A percentile compares a stretch with the other conserved stretches of the same genome.
Evolutionary conservation across 2,113 vertebrate genomes (phyloP).

Genomic region (Sitta europaea): DNA sequence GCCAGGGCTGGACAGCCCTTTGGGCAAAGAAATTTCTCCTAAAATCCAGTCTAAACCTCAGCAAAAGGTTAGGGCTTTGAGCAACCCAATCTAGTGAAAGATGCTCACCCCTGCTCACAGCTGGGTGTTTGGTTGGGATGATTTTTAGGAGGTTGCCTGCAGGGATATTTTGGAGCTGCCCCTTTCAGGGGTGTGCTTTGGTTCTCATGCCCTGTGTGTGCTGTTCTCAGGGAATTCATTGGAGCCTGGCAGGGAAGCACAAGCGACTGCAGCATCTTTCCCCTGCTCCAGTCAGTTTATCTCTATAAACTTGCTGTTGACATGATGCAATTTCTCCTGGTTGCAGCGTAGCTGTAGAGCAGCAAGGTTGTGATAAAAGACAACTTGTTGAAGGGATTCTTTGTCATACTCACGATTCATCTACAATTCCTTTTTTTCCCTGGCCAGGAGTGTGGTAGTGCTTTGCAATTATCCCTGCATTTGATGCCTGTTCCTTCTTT

Average conservation of each 20-base stretch:
- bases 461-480: constrained; percentile 37
- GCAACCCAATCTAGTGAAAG: accelerated
- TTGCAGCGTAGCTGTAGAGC: neutral
- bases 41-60: neutral
- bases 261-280: constrained; percentile 12
- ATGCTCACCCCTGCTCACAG: no score
- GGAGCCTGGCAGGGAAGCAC: neutral
- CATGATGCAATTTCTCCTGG: constrained; percentile 25
- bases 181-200: neutral
- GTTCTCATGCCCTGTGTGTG: neutral
- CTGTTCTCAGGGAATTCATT: neutral
- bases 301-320: constrained; percentile 47
- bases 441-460: neutral
- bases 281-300: constrained; percentile 27
- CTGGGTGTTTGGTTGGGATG: neutral
- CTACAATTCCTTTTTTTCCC: neutral
- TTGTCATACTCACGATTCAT: constrained; percentile 37
- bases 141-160: neutral
- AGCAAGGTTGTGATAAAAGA: constrained; percentile 48
- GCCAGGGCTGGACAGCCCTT: neutral
- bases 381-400: constrained; percentile 53
- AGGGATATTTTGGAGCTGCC: neutral
- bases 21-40: no score
- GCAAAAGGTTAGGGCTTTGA: neutral
- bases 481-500: neutral